These are phyloP conservation scores for Lochmaea capreae DNA, from an alignment of 2,888 invertebrate genomes.

Conservation along the genomic window DNA sequence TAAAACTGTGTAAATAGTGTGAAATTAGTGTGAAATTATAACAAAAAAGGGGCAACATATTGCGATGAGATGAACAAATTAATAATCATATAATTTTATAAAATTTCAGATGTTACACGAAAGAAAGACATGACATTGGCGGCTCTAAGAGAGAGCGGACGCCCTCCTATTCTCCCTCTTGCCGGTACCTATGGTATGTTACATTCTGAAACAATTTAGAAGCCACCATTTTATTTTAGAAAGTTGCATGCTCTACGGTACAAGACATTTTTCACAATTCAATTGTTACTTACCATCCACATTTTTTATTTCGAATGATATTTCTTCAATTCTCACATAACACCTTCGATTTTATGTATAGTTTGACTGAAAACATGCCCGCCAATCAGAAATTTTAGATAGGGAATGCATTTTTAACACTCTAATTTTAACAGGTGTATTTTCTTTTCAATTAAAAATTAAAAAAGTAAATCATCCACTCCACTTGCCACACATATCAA, in stretches of 20 bases:
- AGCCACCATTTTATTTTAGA: slow-evolving; percentile 4
- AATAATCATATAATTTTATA: background rate
- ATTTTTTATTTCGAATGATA: background rate
- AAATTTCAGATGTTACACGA: slow-evolving; percentile 14
- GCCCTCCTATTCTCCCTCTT: slow-evolving; percentile 13
- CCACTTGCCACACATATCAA: no score
- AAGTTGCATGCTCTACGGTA: slow-evolving; percentile 5
- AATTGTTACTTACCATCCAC: background rate
- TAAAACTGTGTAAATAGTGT: background rate
- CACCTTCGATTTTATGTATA: no score
- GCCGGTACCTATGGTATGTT: slow-evolving; percentile 15
- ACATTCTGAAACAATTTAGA: slow-evolving; percentile 11
- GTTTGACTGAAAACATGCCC: no score
- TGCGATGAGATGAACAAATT: background rate
- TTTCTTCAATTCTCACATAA: background rate
- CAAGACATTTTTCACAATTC: background rate
- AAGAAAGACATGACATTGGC: slow-evolving; percentile 18
- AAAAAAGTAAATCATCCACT: no score
- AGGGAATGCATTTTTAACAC: no score
- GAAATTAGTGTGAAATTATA: background rate
- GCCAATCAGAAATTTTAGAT: no score
- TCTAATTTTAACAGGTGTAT: no score
- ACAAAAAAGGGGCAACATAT: background rate
- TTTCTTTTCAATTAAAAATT: no score
- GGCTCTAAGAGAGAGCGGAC: slow-evolving; percentile 15